Conservation (phyloP, 2,888 invertebrate species). For the Polydrusus cervinus region DNA sequence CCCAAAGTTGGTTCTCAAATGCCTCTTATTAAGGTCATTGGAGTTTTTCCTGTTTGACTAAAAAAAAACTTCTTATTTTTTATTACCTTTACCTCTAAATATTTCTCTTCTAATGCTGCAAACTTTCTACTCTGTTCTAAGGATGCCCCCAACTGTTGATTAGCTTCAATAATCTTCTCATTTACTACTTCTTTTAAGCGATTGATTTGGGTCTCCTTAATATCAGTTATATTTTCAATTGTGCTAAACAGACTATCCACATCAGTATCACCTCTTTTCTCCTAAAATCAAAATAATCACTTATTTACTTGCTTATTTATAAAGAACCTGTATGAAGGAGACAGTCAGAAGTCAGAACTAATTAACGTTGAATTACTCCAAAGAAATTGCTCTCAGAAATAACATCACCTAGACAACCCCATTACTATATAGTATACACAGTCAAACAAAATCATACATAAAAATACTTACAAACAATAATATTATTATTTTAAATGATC, state of each 20-base stretch:
- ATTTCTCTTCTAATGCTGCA: conserved; percentile 75
- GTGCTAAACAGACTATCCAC: conserved; percentile 85
- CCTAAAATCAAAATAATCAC: conserved; percentile 72
- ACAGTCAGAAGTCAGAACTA: no score
- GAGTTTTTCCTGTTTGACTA: no score
- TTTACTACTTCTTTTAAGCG: conserved; percentile 78
- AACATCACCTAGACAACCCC: no score
- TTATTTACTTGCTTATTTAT: not conserved
- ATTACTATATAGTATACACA: no score
- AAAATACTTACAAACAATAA: no score
- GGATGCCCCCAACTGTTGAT: conserved; percentile 79
- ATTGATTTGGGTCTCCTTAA: conserved; percentile 83
- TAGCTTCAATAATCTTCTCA: conserved; percentile 76
- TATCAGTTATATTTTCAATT: conserved; percentile 84
- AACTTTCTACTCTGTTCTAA: conserved; percentile 78
- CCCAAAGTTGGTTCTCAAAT: no score
- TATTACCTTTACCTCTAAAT: conserved; percentile 61
- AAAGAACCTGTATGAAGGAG: no score
- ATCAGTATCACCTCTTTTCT: conserved; percentile 85
- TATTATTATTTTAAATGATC: no score
- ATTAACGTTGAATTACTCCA: no score
- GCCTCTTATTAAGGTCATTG: no score
- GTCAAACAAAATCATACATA: no score
- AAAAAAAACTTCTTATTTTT: not conserved
- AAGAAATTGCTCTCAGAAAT: no score